These are phyloP conservation scores for Leucophenga varia DNA, from an alignment of 1,140 invertebrate genomes.

Conservation along the genomic window DNA sequence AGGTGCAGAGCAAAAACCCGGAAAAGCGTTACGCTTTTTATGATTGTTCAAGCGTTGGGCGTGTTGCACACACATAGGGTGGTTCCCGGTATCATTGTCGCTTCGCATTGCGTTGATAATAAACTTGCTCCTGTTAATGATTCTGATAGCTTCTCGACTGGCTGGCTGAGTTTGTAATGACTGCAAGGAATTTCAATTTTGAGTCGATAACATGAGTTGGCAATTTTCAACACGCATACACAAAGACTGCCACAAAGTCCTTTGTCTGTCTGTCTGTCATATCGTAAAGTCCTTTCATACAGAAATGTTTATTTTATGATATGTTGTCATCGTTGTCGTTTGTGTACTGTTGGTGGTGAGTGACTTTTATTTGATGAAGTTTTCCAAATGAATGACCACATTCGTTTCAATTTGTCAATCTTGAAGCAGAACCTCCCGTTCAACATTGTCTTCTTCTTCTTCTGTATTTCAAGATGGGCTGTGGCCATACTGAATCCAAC, in stretches of 20 bases:
- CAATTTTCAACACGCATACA: too few relatives aligned
- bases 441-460: slow-evolving; percentile 3
- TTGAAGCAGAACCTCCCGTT: slow-evolving; percentile 6
- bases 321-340: too few relatives aligned
- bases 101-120: slow-evolving; percentile 1
- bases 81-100: neutral
- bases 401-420: slow-evolving; percentile 54
- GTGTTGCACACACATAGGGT: too few relatives aligned
- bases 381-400: slow-evolving; percentile 48
- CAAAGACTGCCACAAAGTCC: too few relatives aligned
- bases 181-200: slow-evolving; percentile 49
- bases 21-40: slow-evolving; percentile 48
- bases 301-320: too few relatives aligned
- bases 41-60: too few relatives aligned
- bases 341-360: too few relatives aligned
- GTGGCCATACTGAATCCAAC: too few relatives aligned
- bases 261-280: neutral
- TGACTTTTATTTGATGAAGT: slow-evolving; percentile 39
- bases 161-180: slow-evolving; percentile 31
- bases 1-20: slow-evolving; percentile 32
- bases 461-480: slow-evolving; percentile 3
- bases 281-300: slow-evolving; percentile 24
- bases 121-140: slow-evolving; percentile 22
- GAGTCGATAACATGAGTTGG: too few relatives aligned
- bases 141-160: neutral